These are phyloP conservation scores for Stenopsyche tienmushanensis DNA, from an alignment of 1,140 invertebrate genomes.

Conservation along the genomic window DNA sequence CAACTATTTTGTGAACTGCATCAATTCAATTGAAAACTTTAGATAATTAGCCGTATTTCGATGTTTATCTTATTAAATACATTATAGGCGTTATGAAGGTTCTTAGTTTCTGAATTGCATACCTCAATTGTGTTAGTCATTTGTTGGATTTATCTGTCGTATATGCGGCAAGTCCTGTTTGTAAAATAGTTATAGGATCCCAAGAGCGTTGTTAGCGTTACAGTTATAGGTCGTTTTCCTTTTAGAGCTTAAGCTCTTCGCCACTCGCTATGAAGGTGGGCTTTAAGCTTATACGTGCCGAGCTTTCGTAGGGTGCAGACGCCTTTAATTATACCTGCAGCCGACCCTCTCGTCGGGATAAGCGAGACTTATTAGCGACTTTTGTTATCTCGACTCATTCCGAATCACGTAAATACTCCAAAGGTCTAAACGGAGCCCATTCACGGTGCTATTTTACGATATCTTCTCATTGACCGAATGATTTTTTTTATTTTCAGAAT, in stretches of 20 bases:
- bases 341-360: conserved; percentile 25
- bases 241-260: not conserved
- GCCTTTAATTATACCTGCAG: conserved; percentile 33
- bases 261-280: not conserved
- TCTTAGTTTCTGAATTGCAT: too few species aligned
- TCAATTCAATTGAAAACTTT: too few species aligned
- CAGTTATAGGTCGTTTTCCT: not conserved
- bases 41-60: too few species aligned
- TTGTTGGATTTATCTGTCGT: too few species aligned
- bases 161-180: too few species aligned
- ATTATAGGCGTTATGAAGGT: too few species aligned
- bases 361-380: conserved; percentile 40
- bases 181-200: too few species aligned
- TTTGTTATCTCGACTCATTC: conserved; percentile 30
- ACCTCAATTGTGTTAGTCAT: too few species aligned
- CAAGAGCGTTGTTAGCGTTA: too few species aligned
- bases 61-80: too few species aligned
- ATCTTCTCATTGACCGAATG: not conserved
- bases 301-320: conserved; percentile 7
- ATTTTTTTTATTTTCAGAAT: conserved; percentile 27
- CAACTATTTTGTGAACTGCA: too few species aligned
- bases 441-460: not conserved
- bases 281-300: not conserved
- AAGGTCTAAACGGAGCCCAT: not conserved
- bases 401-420: not conserved